Percentiles rank a stretch among this genome's conserved stretches.
Evolutionary conservation across 2,113 vertebrate species (phyloP).

Genomic region (Ondatra zibethicus): DNA sequence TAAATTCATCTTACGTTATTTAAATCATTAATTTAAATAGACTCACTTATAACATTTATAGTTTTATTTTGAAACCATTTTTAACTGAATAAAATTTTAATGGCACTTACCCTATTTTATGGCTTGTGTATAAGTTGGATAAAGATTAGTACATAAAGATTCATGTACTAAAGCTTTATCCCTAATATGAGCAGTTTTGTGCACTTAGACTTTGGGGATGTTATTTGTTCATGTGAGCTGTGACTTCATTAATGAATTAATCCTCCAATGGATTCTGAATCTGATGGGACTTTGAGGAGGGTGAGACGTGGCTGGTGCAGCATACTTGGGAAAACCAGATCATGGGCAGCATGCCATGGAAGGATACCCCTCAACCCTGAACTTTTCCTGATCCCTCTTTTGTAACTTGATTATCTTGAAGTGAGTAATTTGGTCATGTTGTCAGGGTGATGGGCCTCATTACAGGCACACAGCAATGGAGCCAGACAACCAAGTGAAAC

Average conservation of each 20-base stretch:
- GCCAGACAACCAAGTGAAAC: neutral
- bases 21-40: neutral
- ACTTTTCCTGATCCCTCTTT: neutral
- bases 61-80: neutral
- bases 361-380: neutral
- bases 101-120: neutral
- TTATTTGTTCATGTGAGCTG: neutral
- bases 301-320: neutral
- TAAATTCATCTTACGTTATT: neutral
- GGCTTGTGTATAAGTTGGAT: neutral
- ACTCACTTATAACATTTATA: neutral
- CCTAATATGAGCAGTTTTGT: neutral
- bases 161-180: neutral
- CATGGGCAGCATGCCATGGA: neutral
- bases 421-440: neutral
- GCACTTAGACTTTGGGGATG: neutral
- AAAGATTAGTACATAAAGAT: no score
- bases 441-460: neutral
- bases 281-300: neutral
- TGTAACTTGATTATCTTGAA: neutral
- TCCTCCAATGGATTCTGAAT: neutral
- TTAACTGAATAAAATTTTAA: neutral
- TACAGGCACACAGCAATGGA: neutral
- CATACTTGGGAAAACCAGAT: neutral
- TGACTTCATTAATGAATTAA: neutral